phyloP scores from a whole-genome alignment of 2,113 vertebrate genomes.

The Protobothrops flavoviridis region DNA sequence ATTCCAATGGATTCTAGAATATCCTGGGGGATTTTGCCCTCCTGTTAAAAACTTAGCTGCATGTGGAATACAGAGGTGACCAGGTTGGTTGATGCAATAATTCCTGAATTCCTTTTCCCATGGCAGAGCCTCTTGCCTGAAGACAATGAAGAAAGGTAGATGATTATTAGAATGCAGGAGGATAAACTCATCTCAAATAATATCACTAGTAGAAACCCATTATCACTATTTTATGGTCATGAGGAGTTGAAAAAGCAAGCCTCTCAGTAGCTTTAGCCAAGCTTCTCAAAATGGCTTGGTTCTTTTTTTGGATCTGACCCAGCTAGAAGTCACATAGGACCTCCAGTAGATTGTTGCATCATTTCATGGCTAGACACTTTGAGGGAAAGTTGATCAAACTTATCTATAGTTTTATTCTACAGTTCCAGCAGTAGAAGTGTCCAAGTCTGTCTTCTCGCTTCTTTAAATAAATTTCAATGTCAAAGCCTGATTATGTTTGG shows the following conservation, averaged over 20 bases:
- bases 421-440: background rate
- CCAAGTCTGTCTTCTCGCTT: background rate
- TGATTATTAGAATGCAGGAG: background rate
- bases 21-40: too few relatives aligned
- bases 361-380: background rate
- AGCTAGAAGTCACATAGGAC: background rate
- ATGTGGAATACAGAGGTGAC: background rate
- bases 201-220: background rate
- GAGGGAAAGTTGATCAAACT: background rate
- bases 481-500: background rate
- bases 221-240: background rate
- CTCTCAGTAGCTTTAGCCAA: background rate
- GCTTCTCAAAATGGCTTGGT: background rate
- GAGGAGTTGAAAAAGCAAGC: background rate
- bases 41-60: background rate
- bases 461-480: background rate
- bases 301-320: background rate
- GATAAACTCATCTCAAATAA: background rate
- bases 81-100: background rate
- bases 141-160: background rate
- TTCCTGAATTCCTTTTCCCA: background rate
- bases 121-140: background rate
- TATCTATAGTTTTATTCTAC: background rate
- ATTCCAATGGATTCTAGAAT: background rate
- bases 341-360: background rate